Evolutionary conservation across 2,888 invertebrate species (phyloP), one percentile per base, ranked within the genome.

Genomic region (Drosophila setosimentum): DNA sequence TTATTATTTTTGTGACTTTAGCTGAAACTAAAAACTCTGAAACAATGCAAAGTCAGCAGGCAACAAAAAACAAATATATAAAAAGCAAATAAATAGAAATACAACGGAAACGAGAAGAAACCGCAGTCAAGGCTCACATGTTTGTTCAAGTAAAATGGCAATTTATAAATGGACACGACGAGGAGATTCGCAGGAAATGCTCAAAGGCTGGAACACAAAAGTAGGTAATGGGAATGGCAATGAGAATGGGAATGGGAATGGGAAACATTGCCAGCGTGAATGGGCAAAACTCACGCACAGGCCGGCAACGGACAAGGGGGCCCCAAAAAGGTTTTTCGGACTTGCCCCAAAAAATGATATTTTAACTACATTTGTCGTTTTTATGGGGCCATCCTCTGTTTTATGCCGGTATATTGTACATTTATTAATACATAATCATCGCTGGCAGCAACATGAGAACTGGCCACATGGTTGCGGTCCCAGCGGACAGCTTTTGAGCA

Each of bases 361-460:
- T 84, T 87, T 84, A 84, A 87, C 87, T 68, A 89, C 71, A 76
- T 84, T 84, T 69, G 72, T 62, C 68, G 65, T 71, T 82, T 80
- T 86, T 83, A 83, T 78, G 75, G 35, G 65, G 42, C 58, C 82
- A 65, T 65, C 54, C 58, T 57, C 51, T 50, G 62, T 59, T 67
- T 80, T 69, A 58, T 69, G 69, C 64, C 83, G 50, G 79, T 77
- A 83, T 77, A 78, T 88, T 67, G 80, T 80, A 80, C 78, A 80
- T 88, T 88, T 83, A 88, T 83, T 88, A 83, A 88, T 86, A 86
- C 87, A 83, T 83, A 83, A 83, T 86, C 87, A 80, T 80, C 70
- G 69, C 71, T 64, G 76, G 73, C 70, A 63, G 70, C 70, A 76
- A 73, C 81, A 70, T 69, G 82, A 79, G 82, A 74, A 64, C 68